phyloP scores from a whole-genome alignment of 2,888 invertebrate species.

The Hirtodrosophila duncani region DNA sequence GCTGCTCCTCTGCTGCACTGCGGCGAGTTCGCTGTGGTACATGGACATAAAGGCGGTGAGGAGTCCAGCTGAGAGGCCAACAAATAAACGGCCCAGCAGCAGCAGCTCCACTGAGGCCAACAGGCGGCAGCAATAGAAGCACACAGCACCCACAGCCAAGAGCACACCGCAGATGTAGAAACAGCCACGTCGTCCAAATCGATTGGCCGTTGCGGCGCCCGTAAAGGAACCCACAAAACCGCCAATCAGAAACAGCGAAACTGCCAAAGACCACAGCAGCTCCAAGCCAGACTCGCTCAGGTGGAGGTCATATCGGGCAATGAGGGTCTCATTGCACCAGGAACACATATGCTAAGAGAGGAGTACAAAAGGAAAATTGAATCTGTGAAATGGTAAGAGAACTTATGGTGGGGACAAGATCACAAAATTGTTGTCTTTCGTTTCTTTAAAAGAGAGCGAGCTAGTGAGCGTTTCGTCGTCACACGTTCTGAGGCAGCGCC shows the following conservation, averaged over 20 bases:
- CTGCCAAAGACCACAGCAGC: conserved; percentile 88
- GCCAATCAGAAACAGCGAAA: conserved; percentile 93
- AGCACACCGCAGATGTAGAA: conserved; percentile 84
- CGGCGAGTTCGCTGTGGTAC: conserved; percentile 93
- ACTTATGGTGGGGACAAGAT: neutral
- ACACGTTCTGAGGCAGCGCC: too few species aligned
- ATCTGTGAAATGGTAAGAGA: neutral
- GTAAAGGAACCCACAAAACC: conserved; percentile 91
- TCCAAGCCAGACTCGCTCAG: conserved; percentile 80
- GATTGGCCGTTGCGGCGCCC: conserved; percentile 87
- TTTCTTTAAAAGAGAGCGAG: neutral
- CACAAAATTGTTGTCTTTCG: too few species aligned
- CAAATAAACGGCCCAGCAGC: conserved; percentile 85
- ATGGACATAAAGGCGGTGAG: conserved; percentile 92
- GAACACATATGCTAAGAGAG: conserved; percentile 81
- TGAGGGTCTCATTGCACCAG: conserved; percentile 86
- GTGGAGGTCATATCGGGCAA: conserved; percentile 80
- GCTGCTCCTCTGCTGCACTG: conserved; percentile 86
- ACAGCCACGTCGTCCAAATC: conserved; percentile 82
- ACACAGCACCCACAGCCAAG: conserved; percentile 83
- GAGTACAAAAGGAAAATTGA: neutral
- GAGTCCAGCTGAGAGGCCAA: conserved; percentile 88
- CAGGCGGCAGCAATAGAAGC: conserved; percentile 84
- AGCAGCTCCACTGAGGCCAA: conserved; percentile 88
- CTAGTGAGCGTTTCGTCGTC: too few species aligned